phyloP scores from a whole-genome alignment of 2,888 invertebrate genomes.

The Cheilosia vulpina region DNA sequence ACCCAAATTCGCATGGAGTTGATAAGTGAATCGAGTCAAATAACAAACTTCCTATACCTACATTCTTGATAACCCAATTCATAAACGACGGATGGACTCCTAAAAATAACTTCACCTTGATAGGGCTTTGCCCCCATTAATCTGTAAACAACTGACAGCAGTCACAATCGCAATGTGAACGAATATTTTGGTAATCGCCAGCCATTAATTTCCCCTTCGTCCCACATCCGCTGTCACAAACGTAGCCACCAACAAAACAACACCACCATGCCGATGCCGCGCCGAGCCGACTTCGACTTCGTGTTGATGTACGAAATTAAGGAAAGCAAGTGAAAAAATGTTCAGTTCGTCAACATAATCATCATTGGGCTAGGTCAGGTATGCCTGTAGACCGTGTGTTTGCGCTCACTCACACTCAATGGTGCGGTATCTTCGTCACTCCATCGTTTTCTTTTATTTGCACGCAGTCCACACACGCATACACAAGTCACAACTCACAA shows the following conservation, averaged over 20 bases:
- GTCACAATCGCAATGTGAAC: constrained; percentile 15
- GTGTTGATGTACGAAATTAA: constrained; percentile 26
- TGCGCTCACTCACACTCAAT: constrained; percentile 48
- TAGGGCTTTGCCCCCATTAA: constrained; percentile 40
- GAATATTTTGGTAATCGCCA: constrained; percentile 63
- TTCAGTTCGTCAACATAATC: constrained; percentile 37
- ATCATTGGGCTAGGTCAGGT: constrained; percentile 64
- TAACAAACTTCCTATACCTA: neutral
- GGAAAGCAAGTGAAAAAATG: neutral
- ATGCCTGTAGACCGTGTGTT: constrained; percentile 20
- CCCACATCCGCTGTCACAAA: neutral
- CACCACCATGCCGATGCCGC: constrained; percentile 11
- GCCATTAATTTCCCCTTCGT: constrained; percentile 12
- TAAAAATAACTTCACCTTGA: constrained; percentile 44
- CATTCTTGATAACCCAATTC: constrained; percentile 38
- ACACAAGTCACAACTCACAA: constrained; percentile 1
- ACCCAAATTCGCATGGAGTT: too few species aligned
- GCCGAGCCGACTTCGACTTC: neutral
- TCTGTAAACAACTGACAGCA: constrained; percentile 4
- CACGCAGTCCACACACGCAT: constrained; percentile 44
- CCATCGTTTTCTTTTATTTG: constrained; percentile 16
- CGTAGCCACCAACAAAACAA: neutral
- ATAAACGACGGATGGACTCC: neutral
- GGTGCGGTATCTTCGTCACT: neutral
- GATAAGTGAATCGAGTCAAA: neutral